Conservation (phyloP, 2,797 vertebrate genomes). For the Botia kubotai region DNA sequence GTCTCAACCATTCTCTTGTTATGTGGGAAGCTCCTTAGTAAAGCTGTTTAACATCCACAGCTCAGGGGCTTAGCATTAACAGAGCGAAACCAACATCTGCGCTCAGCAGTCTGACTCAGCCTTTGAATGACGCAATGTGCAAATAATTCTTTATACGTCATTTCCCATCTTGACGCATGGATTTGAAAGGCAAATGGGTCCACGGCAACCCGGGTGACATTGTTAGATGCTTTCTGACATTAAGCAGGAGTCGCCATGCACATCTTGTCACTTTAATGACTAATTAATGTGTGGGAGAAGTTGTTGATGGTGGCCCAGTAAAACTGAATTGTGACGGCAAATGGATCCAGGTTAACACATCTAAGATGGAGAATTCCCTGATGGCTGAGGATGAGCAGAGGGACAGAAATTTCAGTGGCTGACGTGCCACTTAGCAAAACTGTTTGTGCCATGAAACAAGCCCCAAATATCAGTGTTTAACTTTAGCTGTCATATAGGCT, state of each 20-base stretch:
- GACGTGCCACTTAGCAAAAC: no score
- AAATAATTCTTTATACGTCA: slow-evolving; percentile 37
- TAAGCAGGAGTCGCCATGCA: slow-evolving; percentile 39
- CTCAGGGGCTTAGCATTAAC: slow-evolving; percentile 39
- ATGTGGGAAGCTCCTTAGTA: slow-evolving; percentile 25
- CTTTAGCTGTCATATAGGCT: neutral
- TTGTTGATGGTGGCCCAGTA: slow-evolving; percentile 42
- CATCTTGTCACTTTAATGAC: slow-evolving; percentile 43
- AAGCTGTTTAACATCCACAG: slow-evolving; percentile 37
- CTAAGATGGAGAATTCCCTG: slow-evolving; percentile 23
- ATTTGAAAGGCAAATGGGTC: slow-evolving; percentile 51
- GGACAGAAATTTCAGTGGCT: no score
- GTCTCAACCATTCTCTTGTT: slow-evolving; percentile 34
- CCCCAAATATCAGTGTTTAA: neutral
- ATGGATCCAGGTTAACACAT: slow-evolving; percentile 11
- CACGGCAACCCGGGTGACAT: slow-evolving; percentile 1
- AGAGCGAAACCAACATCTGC: slow-evolving; percentile 39
- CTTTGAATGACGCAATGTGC: slow-evolving; percentile 42
- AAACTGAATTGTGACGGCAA: slow-evolving; percentile 35
- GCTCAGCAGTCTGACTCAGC: slow-evolving; percentile 31
- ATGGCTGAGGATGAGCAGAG: neutral
- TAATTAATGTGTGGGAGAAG: slow-evolving; percentile 46
- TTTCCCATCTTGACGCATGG: slow-evolving; percentile 27
- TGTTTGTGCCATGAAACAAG: slow-evolving; percentile 22
- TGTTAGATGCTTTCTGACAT: slow-evolving; percentile 38